These are phyloP conservation scores for Nesidiocoris tenuis DNA, from an alignment of 2,888 invertebrate species.

Conservation along the genomic window DNA sequence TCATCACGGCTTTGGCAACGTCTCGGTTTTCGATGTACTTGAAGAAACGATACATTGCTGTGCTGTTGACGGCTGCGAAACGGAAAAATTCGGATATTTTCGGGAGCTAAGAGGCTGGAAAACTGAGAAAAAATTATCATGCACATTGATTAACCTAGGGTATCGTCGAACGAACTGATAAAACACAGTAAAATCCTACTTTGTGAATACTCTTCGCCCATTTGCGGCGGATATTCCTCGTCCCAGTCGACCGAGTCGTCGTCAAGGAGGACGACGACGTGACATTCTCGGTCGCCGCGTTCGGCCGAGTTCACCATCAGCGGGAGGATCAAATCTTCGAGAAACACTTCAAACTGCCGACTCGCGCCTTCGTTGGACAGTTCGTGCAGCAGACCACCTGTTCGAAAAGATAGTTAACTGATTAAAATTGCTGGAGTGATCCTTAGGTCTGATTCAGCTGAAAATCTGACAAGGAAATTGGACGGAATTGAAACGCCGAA, in stretches of 20 bases:
- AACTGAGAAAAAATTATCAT: too few species aligned
- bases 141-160: too few species aligned
- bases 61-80: conserved; percentile 81
- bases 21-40: conserved; percentile 99
- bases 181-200: too few species aligned
- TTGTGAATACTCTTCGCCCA: conserved; percentile 98
- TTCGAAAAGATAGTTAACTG: conserved; percentile 46
- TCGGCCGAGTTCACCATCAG: conserved; percentile 93
- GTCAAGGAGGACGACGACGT: conserved; percentile 92
- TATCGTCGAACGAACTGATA: too few species aligned
- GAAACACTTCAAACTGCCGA: conserved; percentile 91
- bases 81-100: too few species aligned
- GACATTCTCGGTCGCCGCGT: conserved; percentile 95
- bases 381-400: conserved; percentile 92
- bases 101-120: too few species aligned
- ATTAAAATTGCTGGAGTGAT: too few species aligned
- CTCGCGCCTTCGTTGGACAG: conserved; percentile 99
- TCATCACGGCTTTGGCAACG: conserved; percentile 98
- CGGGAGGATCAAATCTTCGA: conserved; percentile 92
- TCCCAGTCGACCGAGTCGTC: conserved; percentile 98
- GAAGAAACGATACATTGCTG: conserved; percentile 95
- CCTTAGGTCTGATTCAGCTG: too few species aligned
- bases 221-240: conserved; percentile 97
- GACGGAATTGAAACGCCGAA: too few species aligned
- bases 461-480: too few species aligned